A percentile compares a stretch with the other conserved stretches of the same genome.
Conservation (phyloP, 2,888 invertebrate genomes). For the Melinaea menophilus region DNA sequence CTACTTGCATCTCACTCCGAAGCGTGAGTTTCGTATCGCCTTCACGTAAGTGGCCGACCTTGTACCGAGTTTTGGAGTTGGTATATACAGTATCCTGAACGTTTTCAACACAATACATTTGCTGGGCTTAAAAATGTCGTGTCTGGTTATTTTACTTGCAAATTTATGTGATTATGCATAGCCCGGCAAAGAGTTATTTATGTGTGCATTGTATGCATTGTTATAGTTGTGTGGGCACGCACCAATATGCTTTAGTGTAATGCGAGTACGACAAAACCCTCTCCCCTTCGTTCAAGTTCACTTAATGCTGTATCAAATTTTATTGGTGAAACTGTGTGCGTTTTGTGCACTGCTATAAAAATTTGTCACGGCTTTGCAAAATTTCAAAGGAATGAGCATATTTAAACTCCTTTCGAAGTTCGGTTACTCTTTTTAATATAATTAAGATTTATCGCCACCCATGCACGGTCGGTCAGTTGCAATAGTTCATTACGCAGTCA, state of each 20-base stretch:
- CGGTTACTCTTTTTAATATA: neutral
- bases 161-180: slow-evolving; percentile 70
- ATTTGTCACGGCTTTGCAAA: neutral
- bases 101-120: slow-evolving; percentile 59
- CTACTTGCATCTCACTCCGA: slow-evolving; percentile 36
- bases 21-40: slow-evolving; percentile 26
- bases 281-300: slow-evolving; percentile 47
- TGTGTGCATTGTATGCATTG: slow-evolving; percentile 67
- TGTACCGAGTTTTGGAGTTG: slow-evolving; percentile 48
- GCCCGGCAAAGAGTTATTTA: slow-evolving; percentile 65
- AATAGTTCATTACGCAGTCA: slow-evolving; percentile 56
- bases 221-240: slow-evolving; percentile 57
- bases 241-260: slow-evolving; percentile 45
- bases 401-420: neutral
- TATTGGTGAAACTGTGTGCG: slow-evolving; percentile 52
- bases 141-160: slow-evolving; percentile 71
- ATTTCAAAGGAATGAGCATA: neutral
- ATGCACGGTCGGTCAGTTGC: slow-evolving; percentile 21
- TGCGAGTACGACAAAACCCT: slow-evolving; percentile 35
- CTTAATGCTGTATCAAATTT: slow-evolving; percentile 46
- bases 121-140: slow-evolving; percentile 64
- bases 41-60: slow-evolving; percentile 47
- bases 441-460: slow-evolving; percentile 22
- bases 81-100: slow-evolving; percentile 36
- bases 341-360: slow-evolving; percentile 20